phyloP scores from a whole-genome alignment of 2,888 invertebrate genomes.

The Drosophila kambysellisi region DNA sequence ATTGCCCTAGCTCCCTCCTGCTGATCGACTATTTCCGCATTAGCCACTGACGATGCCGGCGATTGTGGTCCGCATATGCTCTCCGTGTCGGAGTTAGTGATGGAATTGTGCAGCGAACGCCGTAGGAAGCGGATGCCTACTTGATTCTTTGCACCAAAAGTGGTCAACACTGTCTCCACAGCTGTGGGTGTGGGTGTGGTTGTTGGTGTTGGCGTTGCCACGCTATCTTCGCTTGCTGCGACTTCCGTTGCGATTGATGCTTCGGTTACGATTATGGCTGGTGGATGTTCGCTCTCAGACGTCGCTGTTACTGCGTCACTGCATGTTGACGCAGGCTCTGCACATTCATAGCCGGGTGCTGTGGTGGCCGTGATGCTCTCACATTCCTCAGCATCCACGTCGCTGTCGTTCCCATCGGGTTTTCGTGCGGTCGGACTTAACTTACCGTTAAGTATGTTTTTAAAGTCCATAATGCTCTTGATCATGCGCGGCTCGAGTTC shows the following conservation, averaged over 20 bases:
- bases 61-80: conserved; percentile 37
- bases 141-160: conserved; percentile 55
- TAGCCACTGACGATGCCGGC: conserved; percentile 5
- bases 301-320: conserved; percentile 4
- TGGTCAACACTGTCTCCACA: conserved; percentile 59
- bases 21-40: conserved; percentile 9
- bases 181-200: neutral
- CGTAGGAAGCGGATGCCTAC: conserved; percentile 63
- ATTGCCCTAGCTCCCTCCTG: conserved; percentile 33
- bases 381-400: conserved; percentile 53
- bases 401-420: conserved; percentile 50
- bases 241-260: neutral
- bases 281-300: conserved; percentile 9
- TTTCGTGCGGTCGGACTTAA: conserved; percentile 67
- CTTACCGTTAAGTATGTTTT: conserved; percentile 81
- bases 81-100: conserved; percentile 75
- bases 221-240: neutral
- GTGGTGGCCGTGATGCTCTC: conserved; percentile 56
- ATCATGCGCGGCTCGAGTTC: conserved; percentile 82
- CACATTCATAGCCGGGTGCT: conserved; percentile 27
- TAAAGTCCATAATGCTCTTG: conserved; percentile 80
- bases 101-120: conserved; percentile 58
- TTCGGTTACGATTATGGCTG: neutral
- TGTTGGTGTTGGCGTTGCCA: neutral
- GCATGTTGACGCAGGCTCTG: neutral